A percentile compares a stretch with the other conserved stretches of the same genome.
These are phyloP conservation scores for Dicranocentrus wangi DNA, from an alignment of 2,888 invertebrate genomes.

Conservation along the genomic window DNA sequence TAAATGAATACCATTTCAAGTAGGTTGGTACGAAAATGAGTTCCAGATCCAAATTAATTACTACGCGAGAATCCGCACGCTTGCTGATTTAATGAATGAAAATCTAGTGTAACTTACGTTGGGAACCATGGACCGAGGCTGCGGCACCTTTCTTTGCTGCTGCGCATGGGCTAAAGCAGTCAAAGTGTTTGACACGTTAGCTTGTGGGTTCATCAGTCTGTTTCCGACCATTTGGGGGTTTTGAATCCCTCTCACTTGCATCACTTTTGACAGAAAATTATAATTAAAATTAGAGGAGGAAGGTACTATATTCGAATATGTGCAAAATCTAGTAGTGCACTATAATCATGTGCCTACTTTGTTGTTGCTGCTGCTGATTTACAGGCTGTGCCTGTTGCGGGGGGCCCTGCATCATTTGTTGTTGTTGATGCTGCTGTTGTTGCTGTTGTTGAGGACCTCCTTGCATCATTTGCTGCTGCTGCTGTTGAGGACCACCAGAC, in stretches of 20 bases:
- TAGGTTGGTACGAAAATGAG: too few relatives aligned
- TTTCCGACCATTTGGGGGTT: constrained; percentile 59
- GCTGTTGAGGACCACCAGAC: constrained; percentile 42
- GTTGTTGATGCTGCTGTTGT: constrained; percentile 67
- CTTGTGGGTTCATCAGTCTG: constrained; percentile 55
- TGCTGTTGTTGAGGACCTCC: constrained; percentile 65
- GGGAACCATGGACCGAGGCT: constrained; percentile 76
- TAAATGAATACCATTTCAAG: too few relatives aligned
- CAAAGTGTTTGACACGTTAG: constrained; percentile 56
- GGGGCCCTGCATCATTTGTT: constrained; percentile 56
- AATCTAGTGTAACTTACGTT: constrained; percentile 54
- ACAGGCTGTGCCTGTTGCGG: constrained; percentile 65
- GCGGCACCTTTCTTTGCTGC: constrained; percentile 74
- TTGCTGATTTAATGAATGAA: too few relatives aligned
- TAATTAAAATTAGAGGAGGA: too few relatives aligned
- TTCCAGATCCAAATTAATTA: too few relatives aligned
- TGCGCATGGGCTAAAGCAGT: constrained; percentile 64
- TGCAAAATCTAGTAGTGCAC: too few relatives aligned
- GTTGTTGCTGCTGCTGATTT: constrained; percentile 65
- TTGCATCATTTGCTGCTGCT: constrained; percentile 61
- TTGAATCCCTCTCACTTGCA: constrained; percentile 53
- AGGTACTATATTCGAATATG: too few relatives aligned
- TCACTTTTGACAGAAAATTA: constrained; percentile 39
- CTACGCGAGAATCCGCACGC: too few relatives aligned
- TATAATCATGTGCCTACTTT: too few relatives aligned